Base-by-base conservation (phyloP, 1,140 invertebrate species). In the Hypothenemus hampei region DNA sequence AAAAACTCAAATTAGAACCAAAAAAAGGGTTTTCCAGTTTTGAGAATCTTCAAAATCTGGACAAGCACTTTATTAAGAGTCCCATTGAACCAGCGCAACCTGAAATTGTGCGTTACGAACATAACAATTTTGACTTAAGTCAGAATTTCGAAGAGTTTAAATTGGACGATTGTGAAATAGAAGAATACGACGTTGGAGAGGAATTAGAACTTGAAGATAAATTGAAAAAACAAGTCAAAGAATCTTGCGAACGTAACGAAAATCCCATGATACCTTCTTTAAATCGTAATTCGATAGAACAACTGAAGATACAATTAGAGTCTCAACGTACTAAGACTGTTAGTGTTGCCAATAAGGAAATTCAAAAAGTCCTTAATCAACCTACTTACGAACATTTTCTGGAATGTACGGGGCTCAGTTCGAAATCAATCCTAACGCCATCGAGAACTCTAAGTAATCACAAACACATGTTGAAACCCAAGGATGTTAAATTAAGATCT, bases 91-190 rank as follows among this genome's bases (percentile, higher is more conserved):
- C 52, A 19, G 61, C 52, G 3, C 58, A 46, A 59, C 57, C 59
- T 50, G 51, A 81, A 57, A n/a, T n/a, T n/a, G n/a, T n/a, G n/a
- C n/a, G n/a, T n/a, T n/a, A n/a, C n/a, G n/a, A n/a, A n/a, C n/a
- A n/a, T n/a, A n/a, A n/a, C n/a, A 78, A 81, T 54, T 82, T 82
- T 59, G 82, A 84, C 62, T 76, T 85, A 47, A 80, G 81, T 46
- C 82, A 87, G 65, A 86, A 86, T 69, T 88, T 88, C 61, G 86
- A 88, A 63, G 86, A 88, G 62, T 88, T 87, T 64, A 86, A 86
- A 66, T 73, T 88, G 53, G 86, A 87, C 59, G 85, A 87, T 44
- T 80, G 81, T 62, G 84, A 87, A 66, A 76, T 87, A 15, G 83
- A 68, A 48, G 69, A 71, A 49, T 68, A 68, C 31, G 62, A 59